These are phyloP conservation scores for Carabus problematicus DNA, from an alignment of 2,888 invertebrate species.

Conservation along the genomic window DNA sequence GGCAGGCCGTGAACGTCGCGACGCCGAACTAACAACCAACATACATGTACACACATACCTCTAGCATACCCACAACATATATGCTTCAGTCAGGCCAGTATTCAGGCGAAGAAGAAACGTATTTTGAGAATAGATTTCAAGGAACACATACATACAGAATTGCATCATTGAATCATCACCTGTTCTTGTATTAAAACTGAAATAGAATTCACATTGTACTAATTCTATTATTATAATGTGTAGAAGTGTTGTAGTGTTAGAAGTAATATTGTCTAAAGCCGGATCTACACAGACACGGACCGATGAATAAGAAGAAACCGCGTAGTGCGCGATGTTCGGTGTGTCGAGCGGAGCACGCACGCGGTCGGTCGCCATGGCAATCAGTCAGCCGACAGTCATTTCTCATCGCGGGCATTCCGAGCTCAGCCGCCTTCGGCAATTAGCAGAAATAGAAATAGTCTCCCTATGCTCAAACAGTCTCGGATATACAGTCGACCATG, in stretches of 20 bases:
- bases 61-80: not conserved
- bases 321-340: slow-evolving; percentile 47
- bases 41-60: too few relatives aligned
- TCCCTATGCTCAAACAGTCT: slow-evolving; percentile 6
- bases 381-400: slow-evolving; percentile 58
- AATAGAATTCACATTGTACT: not conserved
- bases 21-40: slow-evolving; percentile 1
- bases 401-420: slow-evolving; percentile 57
- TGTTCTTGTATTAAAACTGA: slow-evolving; percentile 19
- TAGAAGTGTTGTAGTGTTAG: not conserved
- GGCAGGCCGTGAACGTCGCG: slow-evolving; percentile 23
- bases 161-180: not conserved
- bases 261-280: slow-evolving; percentile 44
- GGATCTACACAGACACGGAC: slow-evolving; percentile 51
- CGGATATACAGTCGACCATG: not conserved
- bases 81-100: not conserved
- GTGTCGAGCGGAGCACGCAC: slow-evolving; percentile 40
- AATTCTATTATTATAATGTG: slow-evolving; percentile 1
- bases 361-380: slow-evolving; percentile 58
- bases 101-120: not conserved
- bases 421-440: slow-evolving; percentile 58
- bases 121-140: slow-evolving; percentile 16
- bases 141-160: not conserved
- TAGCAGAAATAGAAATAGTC: slow-evolving; percentile 60
- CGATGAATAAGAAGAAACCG: slow-evolving; percentile 45